Conservation (phyloP, 2,797 vertebrate genomes). For the Eulemur rubriventer region DNA sequence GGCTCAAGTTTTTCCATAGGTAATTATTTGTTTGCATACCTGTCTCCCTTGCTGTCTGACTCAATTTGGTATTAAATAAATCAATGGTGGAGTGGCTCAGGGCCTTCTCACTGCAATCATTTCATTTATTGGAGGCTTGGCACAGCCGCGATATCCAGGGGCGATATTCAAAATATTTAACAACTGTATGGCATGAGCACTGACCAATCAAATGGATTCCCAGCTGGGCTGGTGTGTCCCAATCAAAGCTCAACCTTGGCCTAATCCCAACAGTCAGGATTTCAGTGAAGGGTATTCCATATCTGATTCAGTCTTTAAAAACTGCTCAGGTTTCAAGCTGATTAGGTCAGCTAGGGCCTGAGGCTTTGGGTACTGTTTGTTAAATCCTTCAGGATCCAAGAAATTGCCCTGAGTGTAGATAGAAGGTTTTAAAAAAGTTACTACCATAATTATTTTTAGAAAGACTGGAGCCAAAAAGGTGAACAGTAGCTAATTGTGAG, state of each 20-base stretch:
- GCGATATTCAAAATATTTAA: constrained; percentile 46
- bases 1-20: constrained; percentile 20
- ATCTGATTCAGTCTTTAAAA: constrained; percentile 64
- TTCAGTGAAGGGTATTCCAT: constrained; percentile 21
- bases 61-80: constrained; percentile 58
- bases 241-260: constrained; percentile 39
- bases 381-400: constrained; percentile 64
- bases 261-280: constrained; percentile 31
- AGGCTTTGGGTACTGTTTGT: constrained; percentile 43
- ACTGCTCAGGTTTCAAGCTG: constrained; percentile 60
- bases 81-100: background rate
- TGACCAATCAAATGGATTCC: constrained; percentile 11
- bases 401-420: constrained; percentile 55
- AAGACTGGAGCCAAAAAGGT: constrained; percentile 76
- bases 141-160: background rate
- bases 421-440: constrained; percentile 58
- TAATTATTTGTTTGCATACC: constrained; percentile 45
- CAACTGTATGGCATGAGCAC: background rate
- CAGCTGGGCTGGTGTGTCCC: background rate
- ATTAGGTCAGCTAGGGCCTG: constrained; percentile 53
- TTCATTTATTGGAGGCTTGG: constrained; percentile 43
- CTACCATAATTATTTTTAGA: constrained; percentile 72
- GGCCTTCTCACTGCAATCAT: constrained; percentile 44
- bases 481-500: constrained; percentile 83
- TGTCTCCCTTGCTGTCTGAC: constrained; percentile 25